Conservation (phyloP, 1,140 invertebrate species). For the silkworm (Bombyx mori) region DNA sequence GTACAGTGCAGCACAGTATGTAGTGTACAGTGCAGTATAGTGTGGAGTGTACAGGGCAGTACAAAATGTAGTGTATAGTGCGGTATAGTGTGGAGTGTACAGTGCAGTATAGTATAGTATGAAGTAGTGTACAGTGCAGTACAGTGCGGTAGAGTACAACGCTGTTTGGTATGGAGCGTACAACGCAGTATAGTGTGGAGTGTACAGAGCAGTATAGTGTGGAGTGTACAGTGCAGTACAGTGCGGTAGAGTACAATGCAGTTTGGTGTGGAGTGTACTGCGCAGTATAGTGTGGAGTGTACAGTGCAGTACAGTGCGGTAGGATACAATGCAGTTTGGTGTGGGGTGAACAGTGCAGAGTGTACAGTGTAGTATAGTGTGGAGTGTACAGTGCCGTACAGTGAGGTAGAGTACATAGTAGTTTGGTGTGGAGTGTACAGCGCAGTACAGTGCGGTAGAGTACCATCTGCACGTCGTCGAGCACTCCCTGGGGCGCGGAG, state of each 20-base stretch:
- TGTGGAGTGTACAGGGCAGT: not conserved
- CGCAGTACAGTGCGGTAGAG: slow-evolving; percentile 22
- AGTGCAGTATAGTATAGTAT: no score
- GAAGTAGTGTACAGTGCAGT: not conserved
- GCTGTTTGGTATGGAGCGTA: no score
- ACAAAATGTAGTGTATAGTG: slow-evolving; percentile 21
- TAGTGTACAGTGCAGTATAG: not conserved
- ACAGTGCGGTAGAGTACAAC: no score
- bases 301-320: not conserved
- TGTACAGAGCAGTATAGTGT: no score
- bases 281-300: no score
- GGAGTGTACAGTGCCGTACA: no score
- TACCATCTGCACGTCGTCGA: slow-evolving; percentile 99
- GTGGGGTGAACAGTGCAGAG: no score
- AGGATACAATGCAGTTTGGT: slow-evolving; percentile 13
- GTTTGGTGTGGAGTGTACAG: not conserved
- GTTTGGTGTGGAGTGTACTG: no score
- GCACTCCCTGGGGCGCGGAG: slow-evolving; percentile 92
- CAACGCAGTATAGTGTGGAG: no score
- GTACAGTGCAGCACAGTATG: not conserved
- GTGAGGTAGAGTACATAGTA: not conserved
- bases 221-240: no score
- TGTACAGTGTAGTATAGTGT: no score
- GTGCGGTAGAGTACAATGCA: not conserved
- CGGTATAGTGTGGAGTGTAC: slow-evolving; percentile 82